Base-by-base conservation (phyloP, 2,797 vertebrate species). In the Eulemur albifrons region DNA sequence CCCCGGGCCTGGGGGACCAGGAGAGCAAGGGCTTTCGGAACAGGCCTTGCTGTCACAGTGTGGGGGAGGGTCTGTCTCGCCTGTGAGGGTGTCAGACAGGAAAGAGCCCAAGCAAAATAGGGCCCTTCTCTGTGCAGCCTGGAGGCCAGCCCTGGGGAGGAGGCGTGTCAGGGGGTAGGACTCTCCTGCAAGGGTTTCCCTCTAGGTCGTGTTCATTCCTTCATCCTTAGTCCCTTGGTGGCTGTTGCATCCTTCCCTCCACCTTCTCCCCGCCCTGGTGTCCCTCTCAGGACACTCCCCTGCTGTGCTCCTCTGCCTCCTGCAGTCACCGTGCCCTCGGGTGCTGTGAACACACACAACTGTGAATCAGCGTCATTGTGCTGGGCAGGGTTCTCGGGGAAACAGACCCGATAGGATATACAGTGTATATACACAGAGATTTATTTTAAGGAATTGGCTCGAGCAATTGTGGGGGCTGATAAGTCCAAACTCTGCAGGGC, bases 371-470 rank as follows among this genome's bases (percentile, higher is more conserved):
- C 14, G 2, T 85, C 73, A n/a, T 67, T 25, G 25, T 69, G 50
- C 61, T 54, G 35, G 77, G 25, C 57, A 30, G 69, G 6, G 0
- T 54, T 87, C 54, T 82, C 43, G 59, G 69, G 92, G 69, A 82
- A 91, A 57, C 21, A 63, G 93, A 54, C 43, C 43, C 57, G 38
- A 67, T 4, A 67, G 59, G 86, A 38, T 20, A 35, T 13, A 43
- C 7, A 40, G 13, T 18, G 35, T 48, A 57, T 11, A 25, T 1
- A 35, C 1, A 84, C 0, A 61, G 10, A 57, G 54, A 6, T 92
- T 88, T 95, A 81, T 95, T 97, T 97, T 89, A 76, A 92, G 94
- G 83, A 92, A 30, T 57, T 97, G 85, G 88, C 88, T 87, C 76
- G 21, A 4, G 17, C 2, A 13, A 5, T 50, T 95, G 85, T 73